Base-by-base conservation (phyloP, 1,140 invertebrate species). In the Bradynema listronoti region DNA sequence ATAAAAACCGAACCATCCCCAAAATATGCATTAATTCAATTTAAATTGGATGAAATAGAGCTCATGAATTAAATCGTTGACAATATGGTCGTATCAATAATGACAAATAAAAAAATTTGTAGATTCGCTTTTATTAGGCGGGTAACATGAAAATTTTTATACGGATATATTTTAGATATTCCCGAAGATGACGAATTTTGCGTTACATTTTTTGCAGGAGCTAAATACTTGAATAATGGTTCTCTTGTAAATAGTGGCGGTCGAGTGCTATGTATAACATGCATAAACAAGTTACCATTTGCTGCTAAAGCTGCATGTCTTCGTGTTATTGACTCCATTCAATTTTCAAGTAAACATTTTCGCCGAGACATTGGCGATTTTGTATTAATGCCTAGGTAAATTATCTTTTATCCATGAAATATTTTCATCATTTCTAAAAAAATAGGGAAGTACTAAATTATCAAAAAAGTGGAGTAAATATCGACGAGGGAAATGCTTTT, bases 381-480 rank as follows among this genome's bases (percentile, higher is more conserved):
- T n/a, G 52, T 62, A 34, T 16, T 64, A 11, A 25, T 27, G 27
- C 42, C 42, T 9, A 43, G 42, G 42, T 19, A 39, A 19, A 11
- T 39, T 39, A 11, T 39, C 36, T 39, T 39, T 11, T 39, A 39
- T 11, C 19, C 19, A 39, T 11, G 11, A 19, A 39, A 39, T 53
- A 54, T 46, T 14, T 4, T 46, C 14, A 56, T 1, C 4, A 29
- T 51, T 14, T 47, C 33, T 41, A 51, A 22, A 51, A 51, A 24
- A 51, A 19, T 24, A 30, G 1, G 7, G 47, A 3, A 4, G 49
- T 36, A n/a, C 32, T 91, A n/a, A 91, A 88, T 0, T 98, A 98
- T 79, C 87, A 88, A 68, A 84, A 85, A 71, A 87, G 88, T 72
- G 93, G 93, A 3, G 93, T 97, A 3, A 88, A 94, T 77, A 95